Conservation (phyloP, 2,113 vertebrate genomes). For the Nansenia antarctica region DNA sequence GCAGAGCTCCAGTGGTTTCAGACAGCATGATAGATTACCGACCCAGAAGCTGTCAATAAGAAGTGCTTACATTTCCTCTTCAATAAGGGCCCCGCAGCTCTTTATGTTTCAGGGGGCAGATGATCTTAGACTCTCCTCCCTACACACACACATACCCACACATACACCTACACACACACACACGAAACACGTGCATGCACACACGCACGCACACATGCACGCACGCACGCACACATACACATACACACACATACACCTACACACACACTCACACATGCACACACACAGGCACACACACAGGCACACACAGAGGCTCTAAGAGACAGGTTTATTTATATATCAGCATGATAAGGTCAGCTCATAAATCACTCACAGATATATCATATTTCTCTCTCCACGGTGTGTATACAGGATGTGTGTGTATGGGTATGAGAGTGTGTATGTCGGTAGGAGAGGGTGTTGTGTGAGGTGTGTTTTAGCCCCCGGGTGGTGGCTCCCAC, state of each 20-base stretch:
- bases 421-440: constrained; percentile 1
- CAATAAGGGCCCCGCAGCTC: neutral
- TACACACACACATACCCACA: constrained; percentile 9
- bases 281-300: constrained; percentile 4
- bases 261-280: constrained; percentile 8
- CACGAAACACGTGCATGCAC: constrained; percentile 10
- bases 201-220: constrained; percentile 8
- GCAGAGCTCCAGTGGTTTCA: neutral
- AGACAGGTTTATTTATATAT: constrained; percentile 33
- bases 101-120: neutral
- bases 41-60: neutral
- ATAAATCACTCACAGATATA: constrained; percentile 42
- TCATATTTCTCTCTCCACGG: constrained; percentile 11
- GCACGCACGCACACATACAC: constrained; percentile 4
- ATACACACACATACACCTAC: neutral
- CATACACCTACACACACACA: constrained; percentile 11
- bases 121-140: neutral
- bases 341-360: constrained; percentile 25
- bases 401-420: neutral
- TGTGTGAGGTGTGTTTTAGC: constrained; percentile 1
- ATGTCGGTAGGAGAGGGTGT: neutral
- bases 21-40: neutral
- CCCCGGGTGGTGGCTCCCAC: constrained; percentile 13
- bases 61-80: neutral
- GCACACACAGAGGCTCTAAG: neutral